Evolutionary conservation across 1,140 invertebrate species (phyloP).

Genomic region (Carcinoscorpius rotundicauda): DNA sequence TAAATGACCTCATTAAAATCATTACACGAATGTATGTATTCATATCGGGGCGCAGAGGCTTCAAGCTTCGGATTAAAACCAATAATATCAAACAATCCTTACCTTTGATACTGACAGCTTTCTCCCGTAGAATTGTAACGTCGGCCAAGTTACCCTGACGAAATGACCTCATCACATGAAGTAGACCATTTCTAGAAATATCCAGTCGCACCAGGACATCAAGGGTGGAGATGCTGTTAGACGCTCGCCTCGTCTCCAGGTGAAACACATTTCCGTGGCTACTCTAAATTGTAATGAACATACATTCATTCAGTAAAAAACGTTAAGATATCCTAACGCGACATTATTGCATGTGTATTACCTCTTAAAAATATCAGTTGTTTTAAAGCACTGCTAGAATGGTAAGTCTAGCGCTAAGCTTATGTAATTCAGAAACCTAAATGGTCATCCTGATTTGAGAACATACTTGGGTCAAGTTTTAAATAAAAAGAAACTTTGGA

Average conservation of each 20-base stretch:
- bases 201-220: constrained; percentile 76
- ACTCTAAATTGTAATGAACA: constrained; percentile 38
- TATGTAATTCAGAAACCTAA: too few relatives aligned
- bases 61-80: too few relatives aligned
- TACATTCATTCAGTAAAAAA: background rate
- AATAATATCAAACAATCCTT: background rate
- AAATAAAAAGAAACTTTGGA: too few relatives aligned
- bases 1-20: too few relatives aligned
- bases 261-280: constrained; percentile 74
- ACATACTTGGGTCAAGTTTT: too few relatives aligned
- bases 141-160: constrained; percentile 42
- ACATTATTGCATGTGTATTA: constrained; percentile 2
- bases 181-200: constrained; percentile 61
- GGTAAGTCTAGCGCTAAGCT: background rate
- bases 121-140: constrained; percentile 64
- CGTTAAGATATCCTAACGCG: constrained; percentile 1
- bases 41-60: too few relatives aligned
- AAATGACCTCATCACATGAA: constrained; percentile 65
- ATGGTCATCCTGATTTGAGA: too few relatives aligned
- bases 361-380: constrained; percentile 1
- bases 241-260: constrained; percentile 73
- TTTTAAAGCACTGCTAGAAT: background rate
- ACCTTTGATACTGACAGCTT: constrained; percentile 69
- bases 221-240: constrained; percentile 51
- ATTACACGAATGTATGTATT: too few relatives aligned